Evolutionary conservation across 2,113 vertebrate genomes (phyloP).

Genomic region (Gallinago jamesoni): DNA sequence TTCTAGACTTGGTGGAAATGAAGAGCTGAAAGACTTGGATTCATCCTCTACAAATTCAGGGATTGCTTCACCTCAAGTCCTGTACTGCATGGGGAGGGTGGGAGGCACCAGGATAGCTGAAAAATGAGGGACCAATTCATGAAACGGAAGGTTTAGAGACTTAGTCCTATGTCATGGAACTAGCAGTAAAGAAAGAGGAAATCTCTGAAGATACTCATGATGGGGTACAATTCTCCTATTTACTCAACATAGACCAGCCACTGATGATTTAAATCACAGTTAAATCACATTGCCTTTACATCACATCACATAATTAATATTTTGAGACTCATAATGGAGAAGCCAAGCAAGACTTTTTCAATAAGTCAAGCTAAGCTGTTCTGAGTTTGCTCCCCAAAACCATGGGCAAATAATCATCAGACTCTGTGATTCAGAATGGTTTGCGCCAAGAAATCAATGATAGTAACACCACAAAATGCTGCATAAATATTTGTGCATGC

Average conservation of each 20-base stretch:
- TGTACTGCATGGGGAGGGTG: neutral
- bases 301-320: neutral
- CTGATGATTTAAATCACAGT: neutral
- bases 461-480: neutral
- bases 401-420: neutral
- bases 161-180: no score
- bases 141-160: neutral
- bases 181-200: neutral
- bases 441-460: neutral
- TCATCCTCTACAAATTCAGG: neutral
- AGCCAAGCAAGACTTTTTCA: neutral
- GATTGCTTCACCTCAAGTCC: neutral
- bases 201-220: neutral
- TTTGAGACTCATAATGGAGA: neutral
- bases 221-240: neutral
- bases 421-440: neutral
- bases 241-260: neutral
- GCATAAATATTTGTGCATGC: neutral
- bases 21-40: neutral
- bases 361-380: neutral
- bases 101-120: neutral
- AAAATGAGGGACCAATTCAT: accelerated
- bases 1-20: neutral
- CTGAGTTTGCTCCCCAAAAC: neutral
- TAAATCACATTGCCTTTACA: neutral